Percentiles rank a stretch among this genome's conserved stretches.
phyloP scores from a whole-genome alignment of 2,797 vertebrate genomes.

The Sarcoramphus papa region DNA sequence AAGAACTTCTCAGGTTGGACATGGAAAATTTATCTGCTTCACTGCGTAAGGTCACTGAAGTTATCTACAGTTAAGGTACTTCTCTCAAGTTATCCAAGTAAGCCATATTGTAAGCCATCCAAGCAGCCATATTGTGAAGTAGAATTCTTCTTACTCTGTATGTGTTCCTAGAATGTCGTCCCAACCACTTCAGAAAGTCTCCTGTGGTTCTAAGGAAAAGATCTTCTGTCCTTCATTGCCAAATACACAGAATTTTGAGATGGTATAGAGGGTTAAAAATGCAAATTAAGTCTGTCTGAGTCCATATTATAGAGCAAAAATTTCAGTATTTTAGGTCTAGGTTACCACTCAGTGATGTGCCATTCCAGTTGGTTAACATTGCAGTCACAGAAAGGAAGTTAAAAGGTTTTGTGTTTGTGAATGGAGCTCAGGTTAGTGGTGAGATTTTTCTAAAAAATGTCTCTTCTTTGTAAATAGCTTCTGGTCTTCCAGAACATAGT shows the following conservation, averaged over 20 bases:
- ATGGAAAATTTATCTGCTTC: neutral
- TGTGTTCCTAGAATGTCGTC: neutral
- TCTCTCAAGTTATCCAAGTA: neutral
- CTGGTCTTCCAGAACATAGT: neutral
- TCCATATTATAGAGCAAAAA: neutral
- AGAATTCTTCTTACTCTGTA: neutral
- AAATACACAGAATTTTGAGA: neutral
- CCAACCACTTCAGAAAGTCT: neutral
- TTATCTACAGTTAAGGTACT: neutral
- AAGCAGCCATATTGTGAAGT: neutral
- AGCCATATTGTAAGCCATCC: no score
- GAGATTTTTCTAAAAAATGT: neutral
- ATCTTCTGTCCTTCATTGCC: neutral
- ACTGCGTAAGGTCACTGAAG: neutral
- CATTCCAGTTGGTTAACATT: neutral
- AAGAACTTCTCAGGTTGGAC: neutral
- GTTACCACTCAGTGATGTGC: neutral
- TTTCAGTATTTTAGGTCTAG: neutral
- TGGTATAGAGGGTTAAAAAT: neutral
- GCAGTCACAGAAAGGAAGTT: neutral
- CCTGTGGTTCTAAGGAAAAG: neutral
- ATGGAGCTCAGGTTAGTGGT: neutral
- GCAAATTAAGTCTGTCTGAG: neutral
- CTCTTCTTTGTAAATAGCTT: neutral
- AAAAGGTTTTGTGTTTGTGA: neutral